Evolutionary conservation across 2,888 invertebrate genomes (phyloP), one percentile per base, ranked within the genome.

Genomic region (Blera fallax): DNA sequence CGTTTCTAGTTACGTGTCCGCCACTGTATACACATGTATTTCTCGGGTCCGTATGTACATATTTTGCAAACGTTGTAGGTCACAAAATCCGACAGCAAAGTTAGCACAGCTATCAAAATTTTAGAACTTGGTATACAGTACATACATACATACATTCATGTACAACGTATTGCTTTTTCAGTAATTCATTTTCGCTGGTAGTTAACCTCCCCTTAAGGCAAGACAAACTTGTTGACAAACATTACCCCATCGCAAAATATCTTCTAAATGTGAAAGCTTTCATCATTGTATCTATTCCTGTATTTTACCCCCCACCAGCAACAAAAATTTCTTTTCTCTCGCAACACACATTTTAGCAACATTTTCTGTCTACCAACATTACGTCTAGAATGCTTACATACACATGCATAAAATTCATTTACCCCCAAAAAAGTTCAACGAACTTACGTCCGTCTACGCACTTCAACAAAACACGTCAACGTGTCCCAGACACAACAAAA

Each of bases 331-430:
- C 14, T 24, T 58, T 40, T 60, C 67, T 67, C 67, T 67, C 14
- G 67, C 62, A 78, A 67, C 67, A 77, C 40, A 37, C 14, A 2
- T n/a, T 10, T 10, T 14, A n/a, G 56, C 83, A 83, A 84, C 84
- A 84, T 70, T 73, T 6, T 40, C 21, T 16, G 76, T 85, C 84
- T 85, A 37, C 80, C 84, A 80, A 85, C 84, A 85, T 76, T 69
- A 0, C 1, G 40, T 43, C 48, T 16, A 32, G 14, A n/a, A 16
- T 16, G 18, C 10, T 32, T 60, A 60, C 48, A 40, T 54, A 37
- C 45, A 58, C 32, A 37, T 69, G 60, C 34, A 67, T 4, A 37
- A 14, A 65, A 72, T 32, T 48, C 40, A 21, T 34, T 56, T 62
- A 24, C 60, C 78, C 62, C 60, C 65, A 62, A 73, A 54, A 32